These are phyloP conservation scores for Lepidonotus clava DNA, from an alignment of 2,888 invertebrate genomes.

Conservation along the genomic window DNA sequence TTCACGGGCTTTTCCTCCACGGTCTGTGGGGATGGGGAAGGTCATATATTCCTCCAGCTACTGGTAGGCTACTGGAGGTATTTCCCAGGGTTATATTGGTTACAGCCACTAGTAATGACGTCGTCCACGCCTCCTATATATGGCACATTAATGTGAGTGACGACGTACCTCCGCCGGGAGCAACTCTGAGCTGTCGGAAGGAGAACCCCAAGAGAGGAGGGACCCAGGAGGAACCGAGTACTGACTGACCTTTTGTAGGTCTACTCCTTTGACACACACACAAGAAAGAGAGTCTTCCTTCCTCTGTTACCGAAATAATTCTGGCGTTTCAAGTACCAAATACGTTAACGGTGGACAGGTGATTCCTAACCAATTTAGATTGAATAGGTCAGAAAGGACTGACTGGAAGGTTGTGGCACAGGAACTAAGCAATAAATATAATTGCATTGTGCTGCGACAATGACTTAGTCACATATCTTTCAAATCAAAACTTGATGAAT, in stretches of 20 bases:
- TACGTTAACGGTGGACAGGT: not conserved
- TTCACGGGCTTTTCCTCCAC: too few relatives aligned
- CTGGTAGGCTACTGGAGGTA: not conserved
- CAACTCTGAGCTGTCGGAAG: not conserved
- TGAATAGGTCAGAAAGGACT: not conserved
- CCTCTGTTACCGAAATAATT: not conserved
- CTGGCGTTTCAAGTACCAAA: not conserved
- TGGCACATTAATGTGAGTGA: not conserved
- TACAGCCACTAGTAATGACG: not conserved
- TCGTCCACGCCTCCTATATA: not conserved
- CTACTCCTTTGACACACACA: not conserved
- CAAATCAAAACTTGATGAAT: too few relatives aligned
- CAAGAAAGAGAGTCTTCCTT: not conserved
- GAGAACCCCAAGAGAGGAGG: not conserved
- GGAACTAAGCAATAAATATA: not conserved
- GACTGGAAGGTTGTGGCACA: not conserved
- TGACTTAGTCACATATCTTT: too few relatives aligned
- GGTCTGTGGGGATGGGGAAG: too few relatives aligned
- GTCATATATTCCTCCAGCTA: too few relatives aligned
- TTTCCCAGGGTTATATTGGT: slow-evolving; percentile 43
- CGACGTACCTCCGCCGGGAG: not conserved
- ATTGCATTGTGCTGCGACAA: too few relatives aligned
- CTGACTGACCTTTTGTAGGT: not conserved
- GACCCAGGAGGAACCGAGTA: not conserved
- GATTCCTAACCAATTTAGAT: not conserved